A percentile compares a stretch with the other conserved stretches of the same genome.
Evolutionary conservation across 2,113 vertebrate genomes (phyloP).

Genomic region (Saimiri boliviensis): DNA sequence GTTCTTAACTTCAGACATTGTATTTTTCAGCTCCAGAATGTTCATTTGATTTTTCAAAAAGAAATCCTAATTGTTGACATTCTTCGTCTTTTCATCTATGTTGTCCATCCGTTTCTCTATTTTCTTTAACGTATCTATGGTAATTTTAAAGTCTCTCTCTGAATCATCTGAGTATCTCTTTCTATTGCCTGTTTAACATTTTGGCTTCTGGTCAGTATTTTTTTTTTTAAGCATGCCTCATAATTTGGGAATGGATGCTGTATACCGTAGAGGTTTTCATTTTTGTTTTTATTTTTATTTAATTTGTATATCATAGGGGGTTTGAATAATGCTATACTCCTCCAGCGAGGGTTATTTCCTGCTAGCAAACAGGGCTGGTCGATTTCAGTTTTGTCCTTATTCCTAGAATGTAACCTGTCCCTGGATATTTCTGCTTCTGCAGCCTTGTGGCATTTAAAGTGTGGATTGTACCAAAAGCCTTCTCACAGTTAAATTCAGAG

Average conservation of each 20-base stretch:
- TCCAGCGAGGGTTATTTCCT: background rate
- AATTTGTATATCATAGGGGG: background rate
- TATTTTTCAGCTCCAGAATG: background rate
- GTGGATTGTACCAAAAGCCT: background rate
- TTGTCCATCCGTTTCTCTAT: background rate
- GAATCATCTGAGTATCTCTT: background rate
- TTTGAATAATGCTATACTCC: background rate
- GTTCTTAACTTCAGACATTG: background rate
- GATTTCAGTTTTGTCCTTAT: background rate
- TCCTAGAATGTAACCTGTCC: background rate
- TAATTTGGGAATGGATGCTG: background rate
- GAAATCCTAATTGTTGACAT: background rate
- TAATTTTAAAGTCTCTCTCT: background rate
- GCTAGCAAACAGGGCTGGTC: background rate
- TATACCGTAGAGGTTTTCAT: background rate
- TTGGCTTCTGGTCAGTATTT: background rate
- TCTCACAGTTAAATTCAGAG: background rate
- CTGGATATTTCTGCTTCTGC: background rate
- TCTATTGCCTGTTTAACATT: background rate
- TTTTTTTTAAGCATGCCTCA: background rate
- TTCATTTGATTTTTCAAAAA: background rate
- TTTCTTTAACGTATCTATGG: background rate
- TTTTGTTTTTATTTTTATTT: no score
- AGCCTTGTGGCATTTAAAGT: background rate
- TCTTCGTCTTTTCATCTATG: background rate